Evolutionary conservation across 2,797 vertebrate species (phyloP).

Genomic region (Brachyalestes nurse): DNA sequence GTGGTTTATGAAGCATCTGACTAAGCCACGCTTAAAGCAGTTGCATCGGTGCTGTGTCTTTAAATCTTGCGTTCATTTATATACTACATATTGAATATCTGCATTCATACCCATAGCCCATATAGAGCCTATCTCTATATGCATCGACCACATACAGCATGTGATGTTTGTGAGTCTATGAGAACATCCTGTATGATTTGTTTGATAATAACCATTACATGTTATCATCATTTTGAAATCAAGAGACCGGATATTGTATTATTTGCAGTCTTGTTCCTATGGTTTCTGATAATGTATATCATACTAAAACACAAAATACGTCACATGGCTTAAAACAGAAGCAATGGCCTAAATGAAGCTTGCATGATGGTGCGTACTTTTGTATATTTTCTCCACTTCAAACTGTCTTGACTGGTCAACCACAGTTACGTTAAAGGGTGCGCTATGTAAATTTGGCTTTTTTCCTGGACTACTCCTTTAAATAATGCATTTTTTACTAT

Average conservation of each 20-base stretch:
- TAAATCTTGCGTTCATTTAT: constrained; percentile 30
- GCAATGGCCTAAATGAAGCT: too few relatives aligned
- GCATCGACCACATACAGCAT: constrained; percentile 27
- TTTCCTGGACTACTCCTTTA: not conserved
- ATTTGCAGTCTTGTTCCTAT: not conserved
- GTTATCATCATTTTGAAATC: not conserved
- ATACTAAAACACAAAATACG: too few relatives aligned
- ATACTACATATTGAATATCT: constrained; percentile 17
- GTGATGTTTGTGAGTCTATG: constrained; percentile 17
- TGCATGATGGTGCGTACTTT: not conserved
- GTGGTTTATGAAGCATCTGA: constrained; percentile 34
- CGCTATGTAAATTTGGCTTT: not conserved
- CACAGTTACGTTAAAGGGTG: not conserved
- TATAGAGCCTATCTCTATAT: constrained; percentile 13
- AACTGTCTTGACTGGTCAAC: not conserved
- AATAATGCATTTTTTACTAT: not conserved
- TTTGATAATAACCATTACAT: not conserved
- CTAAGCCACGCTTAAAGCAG: not conserved
- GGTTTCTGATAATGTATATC: not conserved
- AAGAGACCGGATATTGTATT: not conserved
- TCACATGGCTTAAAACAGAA: not conserved
- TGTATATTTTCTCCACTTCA: not conserved
- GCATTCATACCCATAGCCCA: not conserved
- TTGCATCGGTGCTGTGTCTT: not conserved
- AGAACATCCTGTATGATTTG: constrained; percentile 10